Evolutionary conservation across 2,113 vertebrate species (phyloP), one percentile per base, ranked within the genome.

Genomic region (Rostratula benghalensis): DNA sequence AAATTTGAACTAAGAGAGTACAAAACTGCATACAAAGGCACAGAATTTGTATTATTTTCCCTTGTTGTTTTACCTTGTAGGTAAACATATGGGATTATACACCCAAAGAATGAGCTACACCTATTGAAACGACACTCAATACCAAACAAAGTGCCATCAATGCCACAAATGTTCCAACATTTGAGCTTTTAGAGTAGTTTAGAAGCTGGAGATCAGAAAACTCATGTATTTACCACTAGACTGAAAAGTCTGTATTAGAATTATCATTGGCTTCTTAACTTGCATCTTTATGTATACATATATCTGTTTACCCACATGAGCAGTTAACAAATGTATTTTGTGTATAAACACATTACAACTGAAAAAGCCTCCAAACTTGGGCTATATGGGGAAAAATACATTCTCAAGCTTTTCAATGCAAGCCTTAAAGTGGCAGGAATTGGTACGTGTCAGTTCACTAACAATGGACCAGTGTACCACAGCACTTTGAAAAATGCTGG

Each of bases 401-500:
- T 86, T 91, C 45, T 83, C 75, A 67, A 67, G 17, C 33, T 69
- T 33, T 27, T 88, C 56, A 39, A 27, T 63, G 57, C 27, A 89
- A 82, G 79, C 78, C 22, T 94, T 90, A 53, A 5, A 83, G 92
- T 77, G 79, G 74, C 65, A 88, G 83, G n/a, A 91, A 94, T 82
- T 89, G 88, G 6, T 91, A 92, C 60, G 20, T 19, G 54, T 83
- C 79, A 82, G 35, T n/a, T 91, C 56, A 75, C 50, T 85, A 67
- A 64, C 18, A 78, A 63, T 31, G 54, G 35, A 75, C 35, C 35
- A 45, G 53, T 33, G 22, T 30, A 92, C 43, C 67, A 81, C 43
- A 71, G 45, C 43, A 56, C 23, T 74, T 87, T 69, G 56, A 70
- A 75, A 93, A 93, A 79, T 37, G 18, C 48, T 67, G 68, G 50